Conservation (phyloP, 2,797 vertebrate species). For the Enteromius radiatus region DNA sequence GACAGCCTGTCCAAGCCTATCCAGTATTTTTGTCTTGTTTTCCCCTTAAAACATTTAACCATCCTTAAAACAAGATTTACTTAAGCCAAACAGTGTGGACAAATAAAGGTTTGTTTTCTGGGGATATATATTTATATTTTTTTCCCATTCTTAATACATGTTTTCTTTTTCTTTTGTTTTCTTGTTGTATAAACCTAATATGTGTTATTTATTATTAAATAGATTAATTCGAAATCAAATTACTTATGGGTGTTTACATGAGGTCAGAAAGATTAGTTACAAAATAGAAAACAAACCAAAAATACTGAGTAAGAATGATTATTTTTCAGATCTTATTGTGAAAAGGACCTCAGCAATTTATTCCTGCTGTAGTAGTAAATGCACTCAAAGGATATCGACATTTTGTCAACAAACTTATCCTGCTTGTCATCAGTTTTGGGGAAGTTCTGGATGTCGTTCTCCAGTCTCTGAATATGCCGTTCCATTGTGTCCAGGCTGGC, state of each 20-base stretch:
- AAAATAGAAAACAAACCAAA: neutral
- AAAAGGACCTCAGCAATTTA: conserved; percentile 60
- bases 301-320: neutral
- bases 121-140: fast-evolving
- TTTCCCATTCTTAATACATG: neutral
- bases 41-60: neutral
- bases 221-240: neutral
- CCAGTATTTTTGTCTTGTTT: neutral
- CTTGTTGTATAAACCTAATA: neutral
- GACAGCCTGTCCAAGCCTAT: conserved; percentile 65
- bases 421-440: conserved; percentile 84
- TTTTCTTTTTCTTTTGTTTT: neutral
- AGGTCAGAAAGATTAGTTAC: neutral
- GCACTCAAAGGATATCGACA: conserved; percentile 94
- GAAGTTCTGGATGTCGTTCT: conserved; percentile 90
- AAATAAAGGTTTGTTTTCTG: neutral
- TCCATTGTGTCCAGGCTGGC: conserved; percentile 90
- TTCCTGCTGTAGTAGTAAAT: conserved; percentile 14
- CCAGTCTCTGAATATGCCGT: conserved; percentile 87
- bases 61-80: neutral
- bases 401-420: conserved; percentile 97
- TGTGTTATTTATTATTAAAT: neutral
- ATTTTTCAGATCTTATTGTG: conserved; percentile 55
- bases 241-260: neutral
- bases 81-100: neutral